These are phyloP conservation scores for Listrodromus nycthemerus DNA, from an alignment of 2,888 invertebrate genomes.

Conservation along the genomic window DNA sequence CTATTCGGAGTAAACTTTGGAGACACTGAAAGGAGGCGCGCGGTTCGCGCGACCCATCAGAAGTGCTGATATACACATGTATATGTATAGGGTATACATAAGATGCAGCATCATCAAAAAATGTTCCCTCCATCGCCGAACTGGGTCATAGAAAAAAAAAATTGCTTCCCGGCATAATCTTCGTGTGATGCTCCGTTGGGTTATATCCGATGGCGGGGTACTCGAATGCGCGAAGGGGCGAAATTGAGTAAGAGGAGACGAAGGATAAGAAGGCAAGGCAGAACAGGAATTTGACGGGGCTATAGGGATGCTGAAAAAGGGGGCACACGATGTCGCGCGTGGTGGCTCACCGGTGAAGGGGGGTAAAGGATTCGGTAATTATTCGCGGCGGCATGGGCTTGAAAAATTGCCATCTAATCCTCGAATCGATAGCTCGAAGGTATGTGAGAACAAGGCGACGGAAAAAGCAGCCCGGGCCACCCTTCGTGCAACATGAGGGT, in stretches of 20 bases:
- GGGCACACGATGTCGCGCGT: slow-evolving; percentile 48
- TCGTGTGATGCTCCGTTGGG: slow-evolving; percentile 69
- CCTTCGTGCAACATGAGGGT: slow-evolving; percentile 63
- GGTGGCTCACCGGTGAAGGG: slow-evolving; percentile 17
- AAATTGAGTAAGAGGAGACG: slow-evolving; percentile 20
- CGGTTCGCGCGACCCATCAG: too few species aligned
- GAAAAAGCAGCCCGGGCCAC: slow-evolving; percentile 48
- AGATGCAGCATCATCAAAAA: slow-evolving; percentile 63
- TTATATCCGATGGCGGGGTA: slow-evolving; percentile 68
- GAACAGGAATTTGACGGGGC: slow-evolving; percentile 44
- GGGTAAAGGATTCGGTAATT: slow-evolving; percentile 78
- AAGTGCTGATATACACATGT: background rate
- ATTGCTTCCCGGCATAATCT: slow-evolving; percentile 68
- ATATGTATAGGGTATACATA: slow-evolving; percentile 13
- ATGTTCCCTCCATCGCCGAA: slow-evolving; percentile 45
- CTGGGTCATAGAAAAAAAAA: slow-evolving; percentile 63
- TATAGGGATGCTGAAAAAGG: slow-evolving; percentile 1
- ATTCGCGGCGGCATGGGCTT: slow-evolving; percentile 80
- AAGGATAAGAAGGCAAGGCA: slow-evolving; percentile 43
- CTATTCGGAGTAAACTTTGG: too few species aligned
- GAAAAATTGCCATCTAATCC: slow-evolving; percentile 84
- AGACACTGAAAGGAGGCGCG: too few species aligned
- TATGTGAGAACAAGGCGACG: slow-evolving; percentile 71
- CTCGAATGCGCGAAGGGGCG: slow-evolving; percentile 30
- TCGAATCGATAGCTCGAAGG: slow-evolving; percentile 78